Conservation (phyloP, 2,888 invertebrate species). For the Polyommatus icarus region DNA sequence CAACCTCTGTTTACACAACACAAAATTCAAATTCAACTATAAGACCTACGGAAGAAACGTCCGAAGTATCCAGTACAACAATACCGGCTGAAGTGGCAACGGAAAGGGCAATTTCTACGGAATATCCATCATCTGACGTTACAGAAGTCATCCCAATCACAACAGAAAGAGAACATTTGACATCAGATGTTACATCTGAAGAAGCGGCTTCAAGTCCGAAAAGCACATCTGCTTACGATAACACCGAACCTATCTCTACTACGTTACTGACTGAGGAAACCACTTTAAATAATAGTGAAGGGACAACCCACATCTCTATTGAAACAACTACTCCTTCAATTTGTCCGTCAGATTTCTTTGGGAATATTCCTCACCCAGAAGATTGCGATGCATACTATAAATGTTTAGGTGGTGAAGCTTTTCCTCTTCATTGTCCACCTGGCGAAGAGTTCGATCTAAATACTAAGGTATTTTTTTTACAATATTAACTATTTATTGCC, state of each 20-base stretch:
- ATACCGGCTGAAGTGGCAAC: neutral
- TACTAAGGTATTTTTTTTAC: constrained; percentile 21
- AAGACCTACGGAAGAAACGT: too few relatives aligned
- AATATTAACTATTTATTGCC: neutral
- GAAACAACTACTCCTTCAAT: constrained; percentile 38
- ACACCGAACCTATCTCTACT: neutral
- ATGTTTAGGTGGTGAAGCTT: constrained; percentile 48
- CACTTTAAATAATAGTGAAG: neutral
- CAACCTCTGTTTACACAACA: too few relatives aligned
- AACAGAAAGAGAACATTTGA: neutral
- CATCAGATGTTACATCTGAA: neutral
- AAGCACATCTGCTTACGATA: neutral
- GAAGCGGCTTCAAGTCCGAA: neutral
- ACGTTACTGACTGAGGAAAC: neutral
- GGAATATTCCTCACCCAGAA: constrained; percentile 52
- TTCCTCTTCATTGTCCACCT: constrained; percentile 43
- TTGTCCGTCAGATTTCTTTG: constrained; percentile 48
- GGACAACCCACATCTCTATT: constrained; percentile 26
- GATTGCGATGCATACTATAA: constrained; percentile 50
- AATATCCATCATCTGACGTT: neutral
- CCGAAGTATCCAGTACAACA: constrained; percentile 26
- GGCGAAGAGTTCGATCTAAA: constrained; percentile 41
- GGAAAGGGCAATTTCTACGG: neutral
- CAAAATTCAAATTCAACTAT: too few relatives aligned
- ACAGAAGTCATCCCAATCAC: neutral